A percentile compares a stretch with the other conserved stretches of the same genome.
Conservation (phyloP, 2,888 invertebrate species). For the Coleophora flavipennella region DNA sequence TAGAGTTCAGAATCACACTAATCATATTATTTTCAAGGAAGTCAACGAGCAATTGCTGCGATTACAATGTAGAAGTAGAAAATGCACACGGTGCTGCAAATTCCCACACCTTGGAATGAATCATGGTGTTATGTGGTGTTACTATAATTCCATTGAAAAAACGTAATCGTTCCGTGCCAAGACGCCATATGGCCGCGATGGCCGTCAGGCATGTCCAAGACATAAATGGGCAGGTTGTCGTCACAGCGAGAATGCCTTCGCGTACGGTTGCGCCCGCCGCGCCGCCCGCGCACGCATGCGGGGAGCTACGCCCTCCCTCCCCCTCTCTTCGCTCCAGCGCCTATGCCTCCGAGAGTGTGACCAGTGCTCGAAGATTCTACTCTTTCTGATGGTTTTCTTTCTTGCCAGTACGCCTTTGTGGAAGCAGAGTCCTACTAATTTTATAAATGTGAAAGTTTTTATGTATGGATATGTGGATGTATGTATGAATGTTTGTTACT, state of each 20-base stretch:
- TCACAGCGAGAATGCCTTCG: slow-evolving; percentile 61
- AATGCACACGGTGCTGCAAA: slow-evolving; percentile 5
- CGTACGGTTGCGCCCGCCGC: slow-evolving; percentile 35
- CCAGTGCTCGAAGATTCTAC: not conserved
- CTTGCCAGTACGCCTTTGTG: too few relatives aligned
- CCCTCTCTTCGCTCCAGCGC: slow-evolving; percentile 11
- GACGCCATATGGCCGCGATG: slow-evolving; percentile 63
- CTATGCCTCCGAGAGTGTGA: not conserved
- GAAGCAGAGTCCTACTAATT: too few relatives aligned
- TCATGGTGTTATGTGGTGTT: too few relatives aligned
- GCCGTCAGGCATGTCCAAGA: slow-evolving; percentile 66
- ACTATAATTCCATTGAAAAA: slow-evolving; percentile 51
- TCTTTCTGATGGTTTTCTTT: not conserved
- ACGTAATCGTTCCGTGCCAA: slow-evolving; percentile 42
- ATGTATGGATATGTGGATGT: too few relatives aligned
- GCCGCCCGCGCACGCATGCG: slow-evolving; percentile 25
- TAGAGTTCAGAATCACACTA: too few relatives aligned
- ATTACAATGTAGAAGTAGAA: not conserved
- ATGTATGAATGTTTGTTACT: too few relatives aligned
- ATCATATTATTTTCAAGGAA: not conserved
- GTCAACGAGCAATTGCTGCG: not conserved
- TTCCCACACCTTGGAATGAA: slow-evolving; percentile 45
- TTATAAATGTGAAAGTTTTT: too few relatives aligned
- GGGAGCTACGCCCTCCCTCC: slow-evolving; percentile 23
- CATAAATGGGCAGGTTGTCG: slow-evolving; percentile 70